Percentiles rank a stretch among this genome's conserved stretches.
These are phyloP conservation scores for Callopanchax toddi DNA, from an alignment of 2,113 vertebrate species.

Conservation along the genomic window DNA sequence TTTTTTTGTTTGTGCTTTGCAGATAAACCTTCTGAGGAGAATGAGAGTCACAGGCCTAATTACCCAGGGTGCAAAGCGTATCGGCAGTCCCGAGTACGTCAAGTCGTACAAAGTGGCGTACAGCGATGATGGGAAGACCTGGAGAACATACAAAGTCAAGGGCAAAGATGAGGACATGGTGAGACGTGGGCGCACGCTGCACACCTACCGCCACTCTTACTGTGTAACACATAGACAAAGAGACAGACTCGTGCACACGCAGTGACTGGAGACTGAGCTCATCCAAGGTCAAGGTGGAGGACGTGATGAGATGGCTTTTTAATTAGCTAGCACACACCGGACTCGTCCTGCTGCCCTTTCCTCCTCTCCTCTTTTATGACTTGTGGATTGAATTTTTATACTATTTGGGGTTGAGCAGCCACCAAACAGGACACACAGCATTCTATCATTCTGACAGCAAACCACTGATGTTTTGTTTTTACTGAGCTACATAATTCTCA, in stretches of 20 bases:
- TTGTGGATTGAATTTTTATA: slow-evolving; percentile 78
- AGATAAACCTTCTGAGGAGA: slow-evolving; percentile 98
- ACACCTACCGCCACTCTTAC: slow-evolving; percentile 9
- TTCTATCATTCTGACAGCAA: slow-evolving; percentile 76
- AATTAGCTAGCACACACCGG: slow-evolving; percentile 75
- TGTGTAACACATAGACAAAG: slow-evolving; percentile 25
- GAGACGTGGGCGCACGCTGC: slow-evolving; percentile 62
- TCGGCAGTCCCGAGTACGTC: slow-evolving; percentile 96
- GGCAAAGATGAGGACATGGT: slow-evolving; percentile 94
- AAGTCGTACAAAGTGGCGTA: slow-evolving; percentile 99
- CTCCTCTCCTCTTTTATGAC: slow-evolving; percentile 70
- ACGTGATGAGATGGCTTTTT: slow-evolving; percentile 88
- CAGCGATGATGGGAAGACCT: slow-evolving; percentile 94
- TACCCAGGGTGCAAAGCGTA: slow-evolving; percentile 98
- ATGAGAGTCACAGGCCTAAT: slow-evolving; percentile 98
- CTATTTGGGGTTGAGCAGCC: slow-evolving; percentile 76
- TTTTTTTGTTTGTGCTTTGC: slow-evolving; percentile 39
- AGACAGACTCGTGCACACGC: slow-evolving; percentile 27
- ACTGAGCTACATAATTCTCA: slow-evolving; percentile 36
- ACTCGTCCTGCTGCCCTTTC: slow-evolving; percentile 60
- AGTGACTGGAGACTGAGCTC: slow-evolving; percentile 81
- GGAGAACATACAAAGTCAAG: slow-evolving; percentile 95
- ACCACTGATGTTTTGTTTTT: slow-evolving; percentile 50
- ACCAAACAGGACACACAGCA: slow-evolving; percentile 57
- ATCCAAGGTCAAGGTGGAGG: slow-evolving; percentile 90